phyloP scores from a whole-genome alignment of 2,888 invertebrate genomes.

The Amorpha juglandis region DNA sequence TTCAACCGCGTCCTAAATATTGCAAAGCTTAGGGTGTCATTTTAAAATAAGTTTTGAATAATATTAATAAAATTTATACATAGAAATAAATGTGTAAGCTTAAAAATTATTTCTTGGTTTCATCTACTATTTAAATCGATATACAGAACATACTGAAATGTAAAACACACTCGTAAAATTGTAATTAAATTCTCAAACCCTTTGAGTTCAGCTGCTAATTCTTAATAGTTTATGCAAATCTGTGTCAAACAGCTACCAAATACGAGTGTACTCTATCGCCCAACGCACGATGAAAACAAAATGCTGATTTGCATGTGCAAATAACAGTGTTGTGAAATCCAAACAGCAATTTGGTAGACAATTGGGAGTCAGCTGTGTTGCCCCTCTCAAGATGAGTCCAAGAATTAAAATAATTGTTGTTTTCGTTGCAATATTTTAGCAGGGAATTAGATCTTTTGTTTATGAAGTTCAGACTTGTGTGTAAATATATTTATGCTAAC shows the following conservation, averaged over 20 bases:
- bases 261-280: slow-evolving; percentile 47
- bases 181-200: slow-evolving; percentile 48
- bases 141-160: slow-evolving; percentile 27
- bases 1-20: slow-evolving; percentile 34
- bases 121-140: too few species aligned
- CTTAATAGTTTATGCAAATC: slow-evolving; percentile 81
- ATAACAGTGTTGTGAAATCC: slow-evolving; percentile 79
- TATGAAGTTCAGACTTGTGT: background rate
- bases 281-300: slow-evolving; percentile 71
- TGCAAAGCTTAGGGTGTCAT: background rate
- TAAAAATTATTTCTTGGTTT: too few species aligned
- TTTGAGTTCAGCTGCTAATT: slow-evolving; percentile 69
- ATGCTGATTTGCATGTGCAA: slow-evolving; percentile 82
- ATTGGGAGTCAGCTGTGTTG: slow-evolving; percentile 70
- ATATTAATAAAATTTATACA: background rate
- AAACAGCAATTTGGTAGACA: slow-evolving; percentile 81
- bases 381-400: slow-evolving; percentile 48
- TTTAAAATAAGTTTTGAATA: background rate
- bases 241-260: slow-evolving; percentile 53
- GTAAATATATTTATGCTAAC: background rate
- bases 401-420: slow-evolving; percentile 72
- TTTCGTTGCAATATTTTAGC: slow-evolving; percentile 8
- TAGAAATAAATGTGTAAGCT: background rate
- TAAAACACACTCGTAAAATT: slow-evolving; percentile 43
- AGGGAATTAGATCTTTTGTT: slow-evolving; percentile 22